Base-by-base conservation (phyloP, 2,888 invertebrate species). In the Drosophila mettleri region DNA sequence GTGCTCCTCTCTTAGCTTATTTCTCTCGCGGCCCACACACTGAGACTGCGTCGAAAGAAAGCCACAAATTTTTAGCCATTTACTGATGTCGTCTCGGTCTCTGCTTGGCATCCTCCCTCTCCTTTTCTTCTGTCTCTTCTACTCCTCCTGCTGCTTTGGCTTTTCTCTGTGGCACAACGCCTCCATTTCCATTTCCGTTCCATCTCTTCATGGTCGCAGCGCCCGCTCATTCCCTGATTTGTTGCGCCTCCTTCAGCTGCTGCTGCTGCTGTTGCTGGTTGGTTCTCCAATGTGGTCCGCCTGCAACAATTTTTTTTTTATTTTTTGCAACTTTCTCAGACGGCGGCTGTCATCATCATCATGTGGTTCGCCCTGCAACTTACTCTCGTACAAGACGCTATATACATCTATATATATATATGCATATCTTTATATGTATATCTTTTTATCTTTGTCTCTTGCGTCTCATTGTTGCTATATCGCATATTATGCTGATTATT, bases 401-500 rank as follows among this genome's bases (percentile, higher is more conserved):
- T 36, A 34, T 24, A 34, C 18, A 36, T 33, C 49, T 36, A 34
- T 36, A 34, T 24, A 34, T 27, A 36, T 33, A 9, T 31, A 9
- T 33, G 22, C 33, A 27, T 29, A 10, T 29, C 5, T 45, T 12
- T 46, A 12, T 16, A 24, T 49, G 16, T 49, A 29, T 41, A 59
- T 63, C 55, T 66, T 49, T 29, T 53, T 53, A 57, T 59, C 61
- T 63, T 62, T 67, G 61, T 80, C 58, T 73, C 53, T 60, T 48
- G 55, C 61, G 34, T 51, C 54, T 76, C 51, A 61, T 52, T 73
- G 68, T 67, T 68, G 58, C 57, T 78, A 65, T 78, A 73, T 82
- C 49, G 77, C 78, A 64, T 70, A 86, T 84, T 70, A 83, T 83
- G 86, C 86, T 82, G 88, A 82, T 86, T 82, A 86, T 87, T 86